Percentiles rank a stretch among this genome's conserved stretches.
phyloP scores from a whole-genome alignment of 1,140 invertebrate genomes.

The Pogonus chalceus region DNA sequence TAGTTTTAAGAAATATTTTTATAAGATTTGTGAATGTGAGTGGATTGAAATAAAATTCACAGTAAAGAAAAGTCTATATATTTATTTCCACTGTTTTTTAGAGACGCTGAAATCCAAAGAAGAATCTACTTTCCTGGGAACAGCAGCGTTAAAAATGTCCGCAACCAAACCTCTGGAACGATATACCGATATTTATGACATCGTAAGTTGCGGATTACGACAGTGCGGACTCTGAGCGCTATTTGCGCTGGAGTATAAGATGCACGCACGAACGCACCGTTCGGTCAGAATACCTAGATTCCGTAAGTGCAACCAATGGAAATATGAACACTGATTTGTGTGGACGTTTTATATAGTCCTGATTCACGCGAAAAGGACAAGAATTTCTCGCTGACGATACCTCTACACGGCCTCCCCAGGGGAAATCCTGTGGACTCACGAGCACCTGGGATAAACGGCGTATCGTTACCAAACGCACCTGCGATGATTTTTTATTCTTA shows the following conservation, averaged over 20 bases:
- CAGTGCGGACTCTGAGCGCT: not conserved
- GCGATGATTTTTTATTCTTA: conserved; percentile 3
- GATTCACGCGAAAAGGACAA: no score
- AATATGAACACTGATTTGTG: no score
- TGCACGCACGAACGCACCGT: not conserved
- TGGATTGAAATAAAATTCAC: no score
- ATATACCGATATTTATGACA: conserved; percentile 3
- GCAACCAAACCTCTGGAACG: not conserved
- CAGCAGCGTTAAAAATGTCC: not conserved
- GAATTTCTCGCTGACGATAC: not conserved
- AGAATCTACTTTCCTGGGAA: not conserved
- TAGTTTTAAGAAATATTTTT: no score
- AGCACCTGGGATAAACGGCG: not conserved
- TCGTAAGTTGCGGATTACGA: not conserved
- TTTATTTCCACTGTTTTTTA: not conserved
- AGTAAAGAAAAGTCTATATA: not conserved
- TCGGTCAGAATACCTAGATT: not conserved
- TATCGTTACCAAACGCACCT: not conserved
- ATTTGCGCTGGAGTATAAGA: not conserved
- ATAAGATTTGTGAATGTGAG: no score
- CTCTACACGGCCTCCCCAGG: not conserved
- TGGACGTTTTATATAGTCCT: no score
- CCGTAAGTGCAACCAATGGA: no score
- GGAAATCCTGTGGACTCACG: not conserved
- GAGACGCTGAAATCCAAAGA: not conserved